These are phyloP conservation scores for Steinernema hermaphroditum DNA, from an alignment of 2,888 invertebrate species.

Conservation along the genomic window DNA sequence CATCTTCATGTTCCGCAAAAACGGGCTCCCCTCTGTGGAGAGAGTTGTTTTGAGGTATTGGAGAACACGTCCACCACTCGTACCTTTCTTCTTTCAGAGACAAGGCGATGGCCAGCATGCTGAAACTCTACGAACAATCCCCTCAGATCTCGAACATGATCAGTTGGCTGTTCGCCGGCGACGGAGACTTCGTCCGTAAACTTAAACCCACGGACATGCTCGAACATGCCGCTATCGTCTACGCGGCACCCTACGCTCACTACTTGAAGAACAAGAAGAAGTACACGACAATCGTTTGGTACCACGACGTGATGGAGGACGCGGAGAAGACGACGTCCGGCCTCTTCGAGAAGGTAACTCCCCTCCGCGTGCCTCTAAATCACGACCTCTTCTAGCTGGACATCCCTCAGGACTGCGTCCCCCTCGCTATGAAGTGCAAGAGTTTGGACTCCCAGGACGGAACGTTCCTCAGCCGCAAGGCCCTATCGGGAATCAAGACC, in stretches of 20 bases:
- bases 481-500: neutral
- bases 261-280: constrained; percentile 34
- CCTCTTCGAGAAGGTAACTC: neutral
- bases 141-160: neutral
- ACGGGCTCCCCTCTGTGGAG: constrained; percentile 33
- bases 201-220: neutral
- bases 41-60: constrained; percentile 30
- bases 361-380: neutral
- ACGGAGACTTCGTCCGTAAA: neutral
- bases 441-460: neutral
- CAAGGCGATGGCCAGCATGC: neutral
- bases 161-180: neutral
- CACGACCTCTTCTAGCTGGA: neutral
- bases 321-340: neutral
- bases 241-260: constrained; percentile 35
- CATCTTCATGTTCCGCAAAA: constrained; percentile 40
- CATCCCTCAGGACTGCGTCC: neutral
- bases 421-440: neutral
- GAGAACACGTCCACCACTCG: neutral
- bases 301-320: neutral
- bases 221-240: constrained; percentile 32
- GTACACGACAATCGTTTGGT: neutral
- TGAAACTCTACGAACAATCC: neutral
- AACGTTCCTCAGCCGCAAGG: neutral
- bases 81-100: neutral